Conservation (phyloP, 1,140 invertebrate species). For the Micrasema minimum region DNA sequence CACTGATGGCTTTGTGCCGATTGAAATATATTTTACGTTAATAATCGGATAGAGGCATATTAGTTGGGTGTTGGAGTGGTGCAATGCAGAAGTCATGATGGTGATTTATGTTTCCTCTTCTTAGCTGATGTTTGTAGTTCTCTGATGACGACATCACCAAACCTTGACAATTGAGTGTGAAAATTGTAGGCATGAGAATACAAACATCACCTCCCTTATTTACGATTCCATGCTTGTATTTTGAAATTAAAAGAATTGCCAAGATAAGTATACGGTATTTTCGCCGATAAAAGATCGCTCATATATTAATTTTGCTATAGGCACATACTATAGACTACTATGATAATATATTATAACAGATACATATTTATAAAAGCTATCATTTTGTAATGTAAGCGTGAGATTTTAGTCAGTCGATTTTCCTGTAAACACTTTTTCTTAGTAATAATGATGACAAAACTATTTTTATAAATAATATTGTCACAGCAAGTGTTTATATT, state of each 20-base stretch:
- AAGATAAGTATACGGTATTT: no score
- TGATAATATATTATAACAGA: no score
- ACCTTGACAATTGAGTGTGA: constrained; percentile 31
- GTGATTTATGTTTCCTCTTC: constrained; percentile 41
- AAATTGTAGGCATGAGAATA: constrained; percentile 35
- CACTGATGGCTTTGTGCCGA: constrained; percentile 25
- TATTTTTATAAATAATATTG: constrained; percentile 1
- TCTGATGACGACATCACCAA: constrained; percentile 31
- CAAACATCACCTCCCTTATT: constrained; percentile 21
- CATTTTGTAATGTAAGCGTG: no score
- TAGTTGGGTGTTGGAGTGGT: constrained; percentile 31
- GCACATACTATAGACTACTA: no score
- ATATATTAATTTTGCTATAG: no score
- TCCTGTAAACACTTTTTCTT: no score
- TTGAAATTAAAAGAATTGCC: no score
- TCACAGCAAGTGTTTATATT: not conserved
- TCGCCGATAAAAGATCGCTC: no score
- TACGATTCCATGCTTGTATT: no score
- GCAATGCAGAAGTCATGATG: not conserved
- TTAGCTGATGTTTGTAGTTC: not conserved
- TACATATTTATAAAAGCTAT: no score
- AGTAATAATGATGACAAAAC: no score
- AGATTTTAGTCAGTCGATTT: no score
- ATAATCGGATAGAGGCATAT: constrained; percentile 38
- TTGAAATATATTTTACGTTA: constrained; percentile 48